phyloP scores from a whole-genome alignment of 1,140 invertebrate species.

The Tetragonula clypearis region DNA sequence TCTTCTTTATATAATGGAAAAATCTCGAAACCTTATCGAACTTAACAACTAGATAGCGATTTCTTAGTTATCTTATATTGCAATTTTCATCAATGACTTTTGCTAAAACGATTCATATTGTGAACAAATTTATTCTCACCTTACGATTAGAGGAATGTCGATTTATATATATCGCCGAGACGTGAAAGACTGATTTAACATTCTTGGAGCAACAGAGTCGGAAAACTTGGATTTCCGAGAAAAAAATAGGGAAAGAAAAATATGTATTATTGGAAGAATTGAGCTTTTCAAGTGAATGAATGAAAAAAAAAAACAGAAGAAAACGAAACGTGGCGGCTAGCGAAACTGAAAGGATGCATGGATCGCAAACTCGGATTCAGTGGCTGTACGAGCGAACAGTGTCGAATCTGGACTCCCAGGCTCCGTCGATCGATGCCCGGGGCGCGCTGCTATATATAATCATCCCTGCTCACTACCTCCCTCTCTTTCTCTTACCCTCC shows the following conservation, averaged over 20 bases:
- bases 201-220: neutral
- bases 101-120: too few relatives aligned
- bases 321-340: neutral
- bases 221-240: neutral
- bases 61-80: neutral
- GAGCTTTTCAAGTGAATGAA: neutral
- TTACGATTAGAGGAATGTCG: neutral
- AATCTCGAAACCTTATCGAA: neutral
- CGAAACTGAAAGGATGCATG: constrained; percentile 42
- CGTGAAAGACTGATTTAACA: neutral
- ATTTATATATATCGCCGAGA: neutral
- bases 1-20: neutral
- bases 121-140: neutral
- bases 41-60: neutral
- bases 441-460: constrained; percentile 66
- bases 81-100: rapidly evolving
- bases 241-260: too few relatives aligned
- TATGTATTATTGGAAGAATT: neutral
- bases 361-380: constrained; percentile 47
- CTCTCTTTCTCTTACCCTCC: constrained; percentile 1
- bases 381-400: constrained; percentile 52
- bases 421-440: constrained; percentile 66
- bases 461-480: constrained; percentile 59
- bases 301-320: neutral
- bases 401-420: constrained; percentile 67